Percentiles rank a stretch among this genome's conserved stretches.
Evolutionary conservation across 2,113 vertebrate genomes (phyloP).

Genomic region (Bagarius yarrelli): DNA sequence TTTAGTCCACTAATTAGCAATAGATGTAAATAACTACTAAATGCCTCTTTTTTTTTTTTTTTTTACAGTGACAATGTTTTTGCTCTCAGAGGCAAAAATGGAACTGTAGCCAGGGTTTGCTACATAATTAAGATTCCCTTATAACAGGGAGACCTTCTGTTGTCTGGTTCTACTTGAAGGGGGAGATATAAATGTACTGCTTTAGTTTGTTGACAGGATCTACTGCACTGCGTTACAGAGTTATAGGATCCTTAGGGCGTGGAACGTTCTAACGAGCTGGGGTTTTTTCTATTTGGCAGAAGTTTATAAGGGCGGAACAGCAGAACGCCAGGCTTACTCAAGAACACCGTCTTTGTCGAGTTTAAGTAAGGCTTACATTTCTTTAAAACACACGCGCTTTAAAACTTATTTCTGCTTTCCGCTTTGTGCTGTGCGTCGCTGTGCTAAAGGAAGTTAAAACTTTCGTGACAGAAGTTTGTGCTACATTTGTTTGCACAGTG

Average conservation of each 20-base stretch:
- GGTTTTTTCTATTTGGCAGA: neutral
- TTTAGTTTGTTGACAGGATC: neutral
- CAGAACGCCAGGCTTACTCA: neutral
- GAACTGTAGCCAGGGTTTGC: too few species aligned
- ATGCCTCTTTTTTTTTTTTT: too few species aligned
- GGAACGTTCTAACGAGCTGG: neutral
- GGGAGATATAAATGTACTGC: too few species aligned
- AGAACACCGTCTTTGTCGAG: neutral
- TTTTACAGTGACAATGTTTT: too few species aligned
- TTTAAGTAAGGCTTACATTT: slow-evolving; percentile 30
- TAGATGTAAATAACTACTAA: too few species aligned
- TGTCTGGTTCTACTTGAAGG: too few species aligned
- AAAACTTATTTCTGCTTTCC: neutral
- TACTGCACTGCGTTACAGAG: neutral
- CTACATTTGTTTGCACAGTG: neutral
- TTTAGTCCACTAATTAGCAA: too few species aligned
- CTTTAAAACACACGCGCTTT: neutral
- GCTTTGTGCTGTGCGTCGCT: neutral
- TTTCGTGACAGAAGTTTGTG: neutral
- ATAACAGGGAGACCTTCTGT: too few species aligned
- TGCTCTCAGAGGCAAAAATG: too few species aligned
- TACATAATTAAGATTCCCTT: too few species aligned
- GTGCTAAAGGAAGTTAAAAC: neutral
- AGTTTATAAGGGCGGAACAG: neutral
- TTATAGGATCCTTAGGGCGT: slow-evolving; percentile 43